Evolutionary conservation across 2,113 vertebrate genomes (phyloP).

Genomic region (Callithrix jacchus): DNA sequence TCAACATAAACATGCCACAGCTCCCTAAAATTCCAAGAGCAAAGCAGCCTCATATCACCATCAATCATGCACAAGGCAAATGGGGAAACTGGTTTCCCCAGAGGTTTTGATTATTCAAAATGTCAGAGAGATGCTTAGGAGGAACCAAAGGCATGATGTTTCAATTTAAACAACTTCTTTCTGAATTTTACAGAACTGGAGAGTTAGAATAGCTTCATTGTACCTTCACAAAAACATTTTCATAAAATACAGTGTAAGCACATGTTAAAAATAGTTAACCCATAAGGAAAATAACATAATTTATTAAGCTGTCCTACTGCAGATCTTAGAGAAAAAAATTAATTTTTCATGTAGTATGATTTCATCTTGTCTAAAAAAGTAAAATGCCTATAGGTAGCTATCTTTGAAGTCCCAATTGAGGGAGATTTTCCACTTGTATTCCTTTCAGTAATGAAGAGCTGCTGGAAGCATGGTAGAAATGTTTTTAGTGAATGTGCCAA

Average conservation of each 20-base stretch:
- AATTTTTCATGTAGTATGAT: background rate
- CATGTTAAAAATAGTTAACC: constrained; percentile 37
- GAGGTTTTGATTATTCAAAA: constrained; percentile 15
- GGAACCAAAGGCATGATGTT: constrained; percentile 4
- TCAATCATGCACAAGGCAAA: background rate
- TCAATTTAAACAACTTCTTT: constrained; percentile 42
- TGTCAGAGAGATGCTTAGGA: constrained; percentile 44
- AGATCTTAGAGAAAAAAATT: background rate
- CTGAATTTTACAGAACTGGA: constrained; percentile 1
- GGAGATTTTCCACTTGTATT: constrained; percentile 66
- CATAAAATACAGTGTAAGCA: constrained; percentile 17
- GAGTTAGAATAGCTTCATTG: background rate
- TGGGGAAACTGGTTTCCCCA: background rate
- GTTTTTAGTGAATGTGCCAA: constrained; percentile 72
- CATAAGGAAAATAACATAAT: background rate
- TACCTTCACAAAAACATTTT: constrained; percentile 35
- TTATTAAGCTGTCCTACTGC: constrained; percentile 8
- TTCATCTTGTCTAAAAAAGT: constrained; percentile 46
- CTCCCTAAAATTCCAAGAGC: background rate
- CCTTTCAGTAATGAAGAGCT: constrained; percentile 64
- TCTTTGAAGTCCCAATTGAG: constrained; percentile 38
- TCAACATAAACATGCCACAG: background rate
- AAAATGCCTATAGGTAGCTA: constrained; percentile 57
- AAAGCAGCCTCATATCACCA: background rate
- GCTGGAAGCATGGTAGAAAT: constrained; percentile 65